Conservation (phyloP, 2,888 invertebrate genomes). For the Hyalella azteca region DNA sequence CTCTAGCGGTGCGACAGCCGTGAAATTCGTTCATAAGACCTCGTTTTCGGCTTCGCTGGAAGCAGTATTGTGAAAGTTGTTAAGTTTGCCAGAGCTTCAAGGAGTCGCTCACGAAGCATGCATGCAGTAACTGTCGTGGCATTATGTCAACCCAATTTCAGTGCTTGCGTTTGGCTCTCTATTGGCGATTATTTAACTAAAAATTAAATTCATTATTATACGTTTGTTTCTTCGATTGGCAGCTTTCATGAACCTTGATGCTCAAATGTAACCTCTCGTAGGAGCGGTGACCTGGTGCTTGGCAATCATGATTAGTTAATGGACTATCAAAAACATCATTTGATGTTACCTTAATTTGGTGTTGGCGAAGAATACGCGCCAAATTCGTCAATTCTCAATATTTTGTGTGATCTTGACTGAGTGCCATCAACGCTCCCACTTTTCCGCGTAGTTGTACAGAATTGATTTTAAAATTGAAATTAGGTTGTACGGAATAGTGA, state of each 20-base stretch:
- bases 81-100: no score
- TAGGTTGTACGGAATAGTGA: background rate
- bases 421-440: constrained; percentile 18
- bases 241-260: constrained; percentile 8
- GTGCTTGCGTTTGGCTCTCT: background rate
- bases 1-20: background rate
- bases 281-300: constrained; percentile 18
- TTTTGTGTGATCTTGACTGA: constrained; percentile 13
- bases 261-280: background rate
- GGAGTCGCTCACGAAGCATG: background rate
- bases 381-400: background rate
- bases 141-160: background rate
- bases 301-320: no score
- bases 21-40: background rate
- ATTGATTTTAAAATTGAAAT: background rate
- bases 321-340: background rate
- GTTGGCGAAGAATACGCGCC: background rate
- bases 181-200: background rate
- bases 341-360: background rate
- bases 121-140: constrained; percentile 25
- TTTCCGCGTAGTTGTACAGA: background rate
- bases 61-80: no score
- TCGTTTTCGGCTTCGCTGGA: background rate
- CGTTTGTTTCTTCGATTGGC: background rate
- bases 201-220: background rate